Evolutionary conservation across 2,113 vertebrate species (phyloP), one percentile per base, ranked within the genome.

Genomic region (Epinephelus moara): DNA sequence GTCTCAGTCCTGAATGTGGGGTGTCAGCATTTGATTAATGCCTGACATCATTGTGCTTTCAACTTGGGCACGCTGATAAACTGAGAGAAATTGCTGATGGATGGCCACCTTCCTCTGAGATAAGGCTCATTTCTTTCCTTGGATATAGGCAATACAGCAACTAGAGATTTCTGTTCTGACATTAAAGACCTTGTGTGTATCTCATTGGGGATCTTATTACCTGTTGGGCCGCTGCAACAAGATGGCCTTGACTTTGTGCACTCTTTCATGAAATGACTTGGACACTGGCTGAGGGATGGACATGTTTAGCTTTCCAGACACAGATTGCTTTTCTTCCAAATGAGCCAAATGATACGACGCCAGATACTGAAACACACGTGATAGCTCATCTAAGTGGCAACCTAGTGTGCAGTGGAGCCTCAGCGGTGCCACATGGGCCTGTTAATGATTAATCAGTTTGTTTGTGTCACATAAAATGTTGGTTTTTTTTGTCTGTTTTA

Each of bases 21-120:
- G 50, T 89, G 94, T 94, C 93, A 90, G 86, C 57, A n/a, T 91
- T 92, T 95, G 93, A 95, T 95, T 82, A 93, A 95, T 95, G 91
- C 56, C 71, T 76, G 89, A 93, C 92, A 93, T 94, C 91, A 90
- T 80, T 82, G 87, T 72, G 82, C 63, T 88, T 88, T 82, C 50
- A 61, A 87, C 82, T 91, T 61, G 74, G 85, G 80, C 83, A 90
- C 88, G 71, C 88, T 91, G 93, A 95, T 95, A 94, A 93, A 91
- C 92, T 69, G 66, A 19, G 78, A 92, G 89, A 87, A 88, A 84
- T 85, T 64, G 82, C 86, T 95, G 94, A 95, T 91, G 88, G 93
- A 95, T 95, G 89, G 90, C 84, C 88, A 81, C 90, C 91, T 70
- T 89, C 63, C 81, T 81, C 78, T 5, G 60, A 87, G 90, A 94